Conservation (phyloP, 2,797 vertebrate species). For the Mallotus villosus region DNA sequence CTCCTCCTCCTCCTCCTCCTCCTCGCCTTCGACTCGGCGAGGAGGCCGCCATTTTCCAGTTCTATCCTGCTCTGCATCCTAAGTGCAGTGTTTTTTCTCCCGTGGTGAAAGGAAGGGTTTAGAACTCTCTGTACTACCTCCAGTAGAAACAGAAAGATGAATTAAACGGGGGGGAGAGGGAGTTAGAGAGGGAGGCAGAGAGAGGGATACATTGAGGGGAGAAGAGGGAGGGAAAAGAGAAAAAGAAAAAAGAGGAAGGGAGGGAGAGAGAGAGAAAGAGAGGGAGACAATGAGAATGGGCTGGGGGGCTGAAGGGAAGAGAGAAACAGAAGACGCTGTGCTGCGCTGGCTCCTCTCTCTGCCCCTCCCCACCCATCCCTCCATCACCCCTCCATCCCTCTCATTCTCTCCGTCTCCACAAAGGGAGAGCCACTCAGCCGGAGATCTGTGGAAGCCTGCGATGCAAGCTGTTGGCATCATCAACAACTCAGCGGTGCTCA, state of each 20-base stretch:
- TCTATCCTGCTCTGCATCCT: slow-evolving; percentile 53
- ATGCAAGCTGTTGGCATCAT: slow-evolving; percentile 61
- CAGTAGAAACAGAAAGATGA: slow-evolving; percentile 42
- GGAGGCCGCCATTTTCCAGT: slow-evolving; percentile 57
- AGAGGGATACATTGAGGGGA: slow-evolving; percentile 14
- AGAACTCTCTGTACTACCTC: slow-evolving; percentile 53
- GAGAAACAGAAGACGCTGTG: slow-evolving; percentile 23
- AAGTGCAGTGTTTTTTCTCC: slow-evolving; percentile 48
- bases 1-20: slow-evolving; percentile 25
- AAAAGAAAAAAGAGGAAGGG: slow-evolving; percentile 22
- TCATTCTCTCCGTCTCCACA: slow-evolving; percentile 28
- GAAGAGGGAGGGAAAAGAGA: slow-evolving; percentile 36
- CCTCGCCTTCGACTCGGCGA: slow-evolving; percentile 42
- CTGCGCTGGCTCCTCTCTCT: slow-evolving; percentile 35
- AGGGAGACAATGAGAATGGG: slow-evolving; percentile 13
- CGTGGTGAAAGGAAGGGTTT: slow-evolving; percentile 43
- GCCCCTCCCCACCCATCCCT: slow-evolving; percentile 7
- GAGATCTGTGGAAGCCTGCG: slow-evolving; percentile 42
- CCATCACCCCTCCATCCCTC: slow-evolving; percentile 11
- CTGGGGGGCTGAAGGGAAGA: slow-evolving; percentile 27
- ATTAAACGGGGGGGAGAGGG: no score
- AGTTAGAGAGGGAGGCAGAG: slow-evolving; percentile 32
- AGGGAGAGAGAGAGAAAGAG: slow-evolving; percentile 13
- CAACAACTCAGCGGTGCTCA: slow-evolving; percentile 64
- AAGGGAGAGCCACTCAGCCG: slow-evolving; percentile 17